Percentiles rank a stretch among this genome's conserved stretches.
Evolutionary conservation across 1,140 invertebrate species (phyloP).

Genomic region (Aphaenogaster rudis): DNA sequence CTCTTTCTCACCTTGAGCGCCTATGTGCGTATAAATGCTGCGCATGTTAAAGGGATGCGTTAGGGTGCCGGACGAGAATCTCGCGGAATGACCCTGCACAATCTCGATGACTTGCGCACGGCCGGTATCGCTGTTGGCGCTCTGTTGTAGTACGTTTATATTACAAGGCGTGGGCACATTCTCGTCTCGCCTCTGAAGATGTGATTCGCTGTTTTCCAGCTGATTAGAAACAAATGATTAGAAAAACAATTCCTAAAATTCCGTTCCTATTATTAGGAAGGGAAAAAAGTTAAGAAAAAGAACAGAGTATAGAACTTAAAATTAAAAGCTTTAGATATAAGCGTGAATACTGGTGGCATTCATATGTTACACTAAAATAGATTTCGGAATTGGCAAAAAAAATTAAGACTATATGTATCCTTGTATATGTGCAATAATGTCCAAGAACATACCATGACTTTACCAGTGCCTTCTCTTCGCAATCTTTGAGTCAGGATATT

Average conservation of each 20-base stretch:
- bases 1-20: slow-evolving; percentile 84
- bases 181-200: background rate
- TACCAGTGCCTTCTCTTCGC: slow-evolving; percentile 72
- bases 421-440: background rate
- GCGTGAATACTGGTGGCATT: background rate
- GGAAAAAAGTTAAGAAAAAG: background rate
- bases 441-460: slow-evolving; percentile 77
- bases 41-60: slow-evolving; percentile 87
- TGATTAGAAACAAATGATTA: slow-evolving; percentile 36
- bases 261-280: background rate
- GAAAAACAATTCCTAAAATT: background rate
- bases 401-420: background rate
- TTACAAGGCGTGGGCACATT: slow-evolving; percentile 1
- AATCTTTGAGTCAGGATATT: slow-evolving; percentile 85
- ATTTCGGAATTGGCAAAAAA: background rate
- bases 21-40: slow-evolving; percentile 88
- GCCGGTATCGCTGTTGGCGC: slow-evolving; percentile 64
- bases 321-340: background rate
- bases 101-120: slow-evolving; percentile 79
- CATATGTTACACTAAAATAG: slow-evolving; percentile 18
- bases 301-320: background rate
- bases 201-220: slow-evolving; percentile 73
- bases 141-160: slow-evolving; percentile 15
- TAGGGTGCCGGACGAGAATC: slow-evolving; percentile 86
- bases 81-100: slow-evolving; percentile 73